Evolutionary conservation across 1,140 invertebrate genomes (phyloP).

Genomic region (Ruditapes philippinarum): DNA sequence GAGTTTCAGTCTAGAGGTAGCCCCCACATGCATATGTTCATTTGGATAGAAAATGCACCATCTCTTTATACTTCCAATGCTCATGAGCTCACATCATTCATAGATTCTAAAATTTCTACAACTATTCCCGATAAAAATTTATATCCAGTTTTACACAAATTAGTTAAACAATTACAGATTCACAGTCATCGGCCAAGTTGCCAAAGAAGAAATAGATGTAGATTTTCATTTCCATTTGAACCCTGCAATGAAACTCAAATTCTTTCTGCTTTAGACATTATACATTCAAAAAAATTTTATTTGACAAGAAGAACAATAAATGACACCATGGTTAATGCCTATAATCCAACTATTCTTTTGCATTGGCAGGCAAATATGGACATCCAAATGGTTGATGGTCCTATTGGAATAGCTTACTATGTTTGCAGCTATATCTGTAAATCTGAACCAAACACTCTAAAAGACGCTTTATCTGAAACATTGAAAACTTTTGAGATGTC

Average conservation of each 20-base stretch:
- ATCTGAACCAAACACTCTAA: conserved; percentile 53
- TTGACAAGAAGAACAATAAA: conserved; percentile 19
- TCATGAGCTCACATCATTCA: conserved; percentile 12
- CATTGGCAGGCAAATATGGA: conserved; percentile 67
- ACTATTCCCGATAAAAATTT: conserved; percentile 19
- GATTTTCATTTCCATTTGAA: conserved; percentile 60
- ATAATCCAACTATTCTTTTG: conserved; percentile 55
- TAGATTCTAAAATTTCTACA: conserved; percentile 17
- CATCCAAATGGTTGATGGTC: conserved; percentile 48
- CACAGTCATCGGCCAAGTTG: conserved; percentile 55
- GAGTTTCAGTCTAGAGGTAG: conserved; percentile 36
- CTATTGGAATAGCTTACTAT: conserved; percentile 53
- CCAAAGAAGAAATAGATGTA: not conserved
- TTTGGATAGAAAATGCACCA: not conserved
- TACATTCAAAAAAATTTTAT: conserved; percentile 46
- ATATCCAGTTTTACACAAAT: not conserved
- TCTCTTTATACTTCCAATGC: conserved; percentile 1
- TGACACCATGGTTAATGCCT: conserved; percentile 61
- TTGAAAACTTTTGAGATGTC: conserved; percentile 7
- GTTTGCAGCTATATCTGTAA: conserved; percentile 61
- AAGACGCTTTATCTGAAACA: conserved; percentile 41
- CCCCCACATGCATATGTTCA: conserved; percentile 34
- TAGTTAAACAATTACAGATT: conserved; percentile 51
- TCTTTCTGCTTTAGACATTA: not conserved
- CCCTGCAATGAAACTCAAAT: not conserved